These are phyloP conservation scores for Mus pahari DNA, from an alignment of 2,113 vertebrate species.

Conservation along the genomic window DNA sequence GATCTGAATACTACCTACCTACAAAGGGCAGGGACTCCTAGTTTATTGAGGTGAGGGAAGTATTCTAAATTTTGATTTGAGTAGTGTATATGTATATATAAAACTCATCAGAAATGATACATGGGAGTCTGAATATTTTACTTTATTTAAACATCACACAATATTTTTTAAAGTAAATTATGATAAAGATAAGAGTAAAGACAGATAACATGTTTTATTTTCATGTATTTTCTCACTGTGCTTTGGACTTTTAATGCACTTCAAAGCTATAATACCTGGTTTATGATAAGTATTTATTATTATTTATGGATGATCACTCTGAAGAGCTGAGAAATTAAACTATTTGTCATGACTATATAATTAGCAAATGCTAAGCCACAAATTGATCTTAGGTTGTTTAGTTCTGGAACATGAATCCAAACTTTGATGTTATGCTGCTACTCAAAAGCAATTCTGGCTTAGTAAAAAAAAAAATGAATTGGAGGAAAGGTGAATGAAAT, in stretches of 20 bases:
- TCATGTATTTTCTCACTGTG: background rate
- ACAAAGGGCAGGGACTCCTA: background rate
- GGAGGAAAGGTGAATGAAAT: background rate
- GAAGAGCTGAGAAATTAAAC: background rate
- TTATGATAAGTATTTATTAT: background rate
- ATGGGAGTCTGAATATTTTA: background rate
- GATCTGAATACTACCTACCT: background rate
- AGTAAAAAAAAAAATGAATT: slow-evolving; percentile 5
- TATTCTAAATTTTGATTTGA: background rate
- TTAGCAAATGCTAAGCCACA: background rate
- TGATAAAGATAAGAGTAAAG: background rate
- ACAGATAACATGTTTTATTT: background rate
- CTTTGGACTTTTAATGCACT: background rate
- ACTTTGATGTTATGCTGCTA: background rate
- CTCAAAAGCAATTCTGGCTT: background rate
- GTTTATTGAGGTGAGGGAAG: background rate
- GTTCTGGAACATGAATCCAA: background rate
- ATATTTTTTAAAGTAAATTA: background rate
- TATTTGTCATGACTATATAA: background rate
- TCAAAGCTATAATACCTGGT: background rate
- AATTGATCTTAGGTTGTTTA: background rate
- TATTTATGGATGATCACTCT: background rate
- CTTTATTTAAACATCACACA: background rate
- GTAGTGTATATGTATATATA: background rate
- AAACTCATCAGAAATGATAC: background rate